A percentile compares a stretch with the other conserved stretches of the same genome.
Evolutionary conservation across 2,797 vertebrate species (phyloP).

Genomic region (Phylloscopus collybita): DNA sequence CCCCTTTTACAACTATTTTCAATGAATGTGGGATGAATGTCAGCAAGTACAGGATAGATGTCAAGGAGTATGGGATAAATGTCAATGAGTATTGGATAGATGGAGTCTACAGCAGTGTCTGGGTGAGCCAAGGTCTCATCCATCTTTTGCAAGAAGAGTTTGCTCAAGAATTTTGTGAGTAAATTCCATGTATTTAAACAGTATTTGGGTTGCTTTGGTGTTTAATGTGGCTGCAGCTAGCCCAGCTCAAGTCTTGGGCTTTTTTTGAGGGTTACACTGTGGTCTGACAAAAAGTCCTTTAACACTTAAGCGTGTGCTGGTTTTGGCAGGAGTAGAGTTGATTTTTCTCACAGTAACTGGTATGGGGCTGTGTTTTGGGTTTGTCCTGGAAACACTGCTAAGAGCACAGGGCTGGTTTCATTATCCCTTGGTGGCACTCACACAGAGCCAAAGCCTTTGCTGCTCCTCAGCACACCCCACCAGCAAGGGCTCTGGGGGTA

Average conservation of each 20-base stretch:
- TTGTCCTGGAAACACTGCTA: not conserved
- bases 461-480: not conserved
- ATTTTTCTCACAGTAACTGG: not conserved
- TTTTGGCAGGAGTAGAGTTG: not conserved
- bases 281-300: not conserved
- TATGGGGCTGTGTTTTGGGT: not conserved
- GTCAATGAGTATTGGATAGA: not conserved
- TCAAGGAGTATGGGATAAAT: not conserved
- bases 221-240: not conserved
- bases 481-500: rapidly evolving
- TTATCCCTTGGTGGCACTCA: not conserved
- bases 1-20: not conserved
- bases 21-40: not conserved
- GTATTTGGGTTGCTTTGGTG: not conserved
- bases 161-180: not conserved
- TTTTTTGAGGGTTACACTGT: not conserved
- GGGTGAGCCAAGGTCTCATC: not conserved
- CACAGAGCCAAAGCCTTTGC: not conserved
- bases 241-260: not conserved
- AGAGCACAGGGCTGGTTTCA: rapidly evolving
- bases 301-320: not conserved
- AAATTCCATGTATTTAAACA: not conserved
- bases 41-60: not conserved
- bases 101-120: not conserved
- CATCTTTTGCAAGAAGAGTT: not conserved